Conservation (phyloP, 2,113 vertebrate species). For the Grantiella picta region DNA sequence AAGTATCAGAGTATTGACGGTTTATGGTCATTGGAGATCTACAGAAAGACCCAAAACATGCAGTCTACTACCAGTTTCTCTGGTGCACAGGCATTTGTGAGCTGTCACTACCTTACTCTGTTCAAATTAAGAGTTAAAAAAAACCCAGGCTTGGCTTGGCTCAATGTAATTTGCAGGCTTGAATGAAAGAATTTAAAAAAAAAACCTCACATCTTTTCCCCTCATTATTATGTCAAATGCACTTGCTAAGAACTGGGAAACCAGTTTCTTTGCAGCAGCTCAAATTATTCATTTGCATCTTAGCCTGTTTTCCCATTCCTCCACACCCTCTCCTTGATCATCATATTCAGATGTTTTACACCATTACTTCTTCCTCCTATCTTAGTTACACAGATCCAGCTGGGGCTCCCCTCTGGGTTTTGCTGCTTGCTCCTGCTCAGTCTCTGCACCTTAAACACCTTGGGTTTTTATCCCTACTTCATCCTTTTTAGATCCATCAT, state of each 20-base stretch:
- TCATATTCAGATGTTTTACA: conserved; percentile 22
- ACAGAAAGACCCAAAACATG: not conserved
- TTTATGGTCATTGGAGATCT: not conserved
- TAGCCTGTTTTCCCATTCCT: conserved; percentile 3
- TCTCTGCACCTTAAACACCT: not conserved
- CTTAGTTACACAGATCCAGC: conserved; percentile 27
- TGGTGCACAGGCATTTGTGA: not conserved
- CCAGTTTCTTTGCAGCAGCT: not conserved
- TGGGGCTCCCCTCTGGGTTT: conserved; percentile 11
- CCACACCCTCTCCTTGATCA: not conserved
- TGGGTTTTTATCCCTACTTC: not conserved
- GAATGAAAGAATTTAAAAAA: not conserved
- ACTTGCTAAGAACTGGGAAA: not conserved
- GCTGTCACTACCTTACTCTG: not conserved
- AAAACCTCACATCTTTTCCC: not conserved
- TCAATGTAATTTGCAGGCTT: not conserved
- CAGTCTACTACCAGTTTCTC: not conserved
- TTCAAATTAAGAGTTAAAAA: not conserved
- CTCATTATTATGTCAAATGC: conserved; percentile 17
- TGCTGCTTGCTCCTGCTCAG: conserved; percentile 2
- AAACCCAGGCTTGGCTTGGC: not conserved
- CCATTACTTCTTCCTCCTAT: conserved; percentile 8
- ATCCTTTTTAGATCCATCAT: not conserved
- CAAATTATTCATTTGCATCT: conserved; percentile 7
- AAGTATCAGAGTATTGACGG: not conserved